phyloP scores from a whole-genome alignment of 2,113 vertebrate species.

The Phyllostomus discolor region DNA sequence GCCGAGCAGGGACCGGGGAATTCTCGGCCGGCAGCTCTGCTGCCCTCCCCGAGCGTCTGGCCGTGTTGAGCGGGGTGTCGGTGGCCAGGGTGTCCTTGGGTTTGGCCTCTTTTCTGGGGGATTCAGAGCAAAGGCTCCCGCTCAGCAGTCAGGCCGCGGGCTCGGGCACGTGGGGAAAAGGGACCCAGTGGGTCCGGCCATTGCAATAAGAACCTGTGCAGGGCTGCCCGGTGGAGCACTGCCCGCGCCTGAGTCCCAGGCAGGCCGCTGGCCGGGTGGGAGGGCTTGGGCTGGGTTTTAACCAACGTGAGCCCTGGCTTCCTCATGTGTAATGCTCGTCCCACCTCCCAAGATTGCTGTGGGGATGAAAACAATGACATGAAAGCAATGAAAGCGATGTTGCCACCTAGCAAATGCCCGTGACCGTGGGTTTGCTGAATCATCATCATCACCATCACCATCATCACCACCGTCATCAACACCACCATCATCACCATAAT shows the following conservation, averaged over 20 bases:
- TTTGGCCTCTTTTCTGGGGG: neutral
- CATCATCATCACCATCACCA: fast-evolving
- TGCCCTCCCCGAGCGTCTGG: fast-evolving
- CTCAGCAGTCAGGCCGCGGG: too few relatives aligned
- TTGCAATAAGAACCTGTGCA: neutral
- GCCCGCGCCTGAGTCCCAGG: neutral
- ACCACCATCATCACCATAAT: fast-evolving
- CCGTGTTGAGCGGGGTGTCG: fast-evolving
- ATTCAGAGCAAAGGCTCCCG: too few relatives aligned
- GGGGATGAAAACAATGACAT: neutral
- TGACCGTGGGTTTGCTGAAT: neutral
- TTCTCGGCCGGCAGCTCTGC: fast-evolving
- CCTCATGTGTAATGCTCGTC: neutral
- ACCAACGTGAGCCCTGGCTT: neutral
- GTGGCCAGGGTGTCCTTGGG: neutral
- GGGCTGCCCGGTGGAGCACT: fast-evolving
- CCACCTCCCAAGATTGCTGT: neutral
- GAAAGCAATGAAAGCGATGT: neutral
- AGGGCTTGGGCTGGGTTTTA: neutral
- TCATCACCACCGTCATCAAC: fast-evolving
- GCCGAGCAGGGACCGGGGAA: fast-evolving
- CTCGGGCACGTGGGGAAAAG: neutral
- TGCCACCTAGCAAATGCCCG: neutral
- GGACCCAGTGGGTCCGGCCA: fast-evolving
- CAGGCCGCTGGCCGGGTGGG: neutral